A percentile compares a stretch with the other conserved stretches of the same genome.
phyloP scores from a whole-genome alignment of 2,797 vertebrate genomes.

The Brotula barbata region DNA sequence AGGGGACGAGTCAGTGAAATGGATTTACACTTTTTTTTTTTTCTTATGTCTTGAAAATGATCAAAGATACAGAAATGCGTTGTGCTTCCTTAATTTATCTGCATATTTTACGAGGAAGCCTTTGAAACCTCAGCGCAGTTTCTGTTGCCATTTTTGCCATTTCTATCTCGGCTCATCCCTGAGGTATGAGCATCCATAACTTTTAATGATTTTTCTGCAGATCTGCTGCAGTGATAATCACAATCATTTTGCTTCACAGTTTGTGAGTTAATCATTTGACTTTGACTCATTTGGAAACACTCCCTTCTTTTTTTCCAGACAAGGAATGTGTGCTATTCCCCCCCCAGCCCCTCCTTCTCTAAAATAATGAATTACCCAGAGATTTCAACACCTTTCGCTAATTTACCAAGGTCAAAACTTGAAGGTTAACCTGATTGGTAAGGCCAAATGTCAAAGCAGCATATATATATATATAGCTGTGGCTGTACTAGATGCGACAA shows the following conservation, averaged over 20 bases:
- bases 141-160: constrained; percentile 1
- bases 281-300: constrained; percentile 42
- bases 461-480: no score
- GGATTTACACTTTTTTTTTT: no score
- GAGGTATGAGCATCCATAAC: constrained; percentile 52
- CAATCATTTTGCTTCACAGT: constrained; percentile 49
- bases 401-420: constrained; percentile 25
- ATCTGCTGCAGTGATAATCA: constrained; percentile 41
- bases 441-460: neutral
- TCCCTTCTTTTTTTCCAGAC: constrained; percentile 18
- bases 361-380: no score
- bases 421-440: constrained; percentile 19
- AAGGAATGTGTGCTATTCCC: constrained; percentile 27
- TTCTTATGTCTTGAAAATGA: neutral
- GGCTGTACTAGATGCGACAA: no score
- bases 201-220: constrained; percentile 50
- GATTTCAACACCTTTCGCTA: constrained; percentile 27
- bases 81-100: neutral
- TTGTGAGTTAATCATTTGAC: constrained; percentile 60
- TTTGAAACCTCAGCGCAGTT: constrained; percentile 1
- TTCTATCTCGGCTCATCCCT: constrained; percentile 7
- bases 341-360: constrained; percentile 23
- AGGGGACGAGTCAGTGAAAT: constrained; percentile 1
- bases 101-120: constrained; percentile 1
- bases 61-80: constrained; percentile 3